These are phyloP conservation scores for Epinotia brunnichana DNA, from an alignment of 2,888 invertebrate genomes.

Conservation along the genomic window DNA sequence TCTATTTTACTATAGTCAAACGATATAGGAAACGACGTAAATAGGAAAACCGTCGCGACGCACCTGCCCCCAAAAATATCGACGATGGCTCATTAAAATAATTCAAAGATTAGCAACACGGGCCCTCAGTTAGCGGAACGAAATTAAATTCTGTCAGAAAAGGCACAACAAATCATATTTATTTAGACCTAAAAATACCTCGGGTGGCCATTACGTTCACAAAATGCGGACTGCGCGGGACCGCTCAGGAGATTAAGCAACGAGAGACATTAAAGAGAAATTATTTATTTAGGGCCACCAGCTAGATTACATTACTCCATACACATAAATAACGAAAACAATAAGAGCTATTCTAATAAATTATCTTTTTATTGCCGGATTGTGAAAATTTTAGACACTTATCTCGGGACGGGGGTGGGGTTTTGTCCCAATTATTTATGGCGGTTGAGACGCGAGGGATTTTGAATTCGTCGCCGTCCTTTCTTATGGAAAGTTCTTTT, in stretches of 20 bases:
- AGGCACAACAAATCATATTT: constrained; percentile 83
- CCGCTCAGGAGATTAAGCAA: constrained; percentile 81
- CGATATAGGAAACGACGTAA: background rate
- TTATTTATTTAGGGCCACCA: constrained; percentile 83
- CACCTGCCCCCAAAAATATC: constrained; percentile 43
- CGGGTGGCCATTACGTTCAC: constrained; percentile 79
- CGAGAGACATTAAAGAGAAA: constrained; percentile 83
- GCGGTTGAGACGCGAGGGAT: constrained; percentile 79
- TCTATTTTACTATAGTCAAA: background rate
- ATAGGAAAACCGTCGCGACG: constrained; percentile 12
- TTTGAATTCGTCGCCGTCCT: constrained; percentile 78
- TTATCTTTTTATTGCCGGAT: constrained; percentile 85
- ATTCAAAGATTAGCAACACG: constrained; percentile 77
- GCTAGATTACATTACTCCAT: constrained; percentile 84
- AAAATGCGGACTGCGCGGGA: constrained; percentile 73
- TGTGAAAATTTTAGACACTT: constrained; percentile 85
- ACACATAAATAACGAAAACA: constrained; percentile 84
- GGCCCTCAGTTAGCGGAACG: constrained; percentile 65
- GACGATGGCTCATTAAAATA: constrained; percentile 74
- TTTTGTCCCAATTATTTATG: constrained; percentile 84
- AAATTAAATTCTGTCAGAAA: constrained; percentile 82
- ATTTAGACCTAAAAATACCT: constrained; percentile 84
- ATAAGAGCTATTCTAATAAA: constrained; percentile 84
- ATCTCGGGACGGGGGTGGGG: constrained; percentile 73
- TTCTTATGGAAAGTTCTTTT: constrained; percentile 78